These are phyloP conservation scores for Megalopta genalis DNA, from an alignment of 1,140 invertebrate genomes.

Conservation along the genomic window DNA sequence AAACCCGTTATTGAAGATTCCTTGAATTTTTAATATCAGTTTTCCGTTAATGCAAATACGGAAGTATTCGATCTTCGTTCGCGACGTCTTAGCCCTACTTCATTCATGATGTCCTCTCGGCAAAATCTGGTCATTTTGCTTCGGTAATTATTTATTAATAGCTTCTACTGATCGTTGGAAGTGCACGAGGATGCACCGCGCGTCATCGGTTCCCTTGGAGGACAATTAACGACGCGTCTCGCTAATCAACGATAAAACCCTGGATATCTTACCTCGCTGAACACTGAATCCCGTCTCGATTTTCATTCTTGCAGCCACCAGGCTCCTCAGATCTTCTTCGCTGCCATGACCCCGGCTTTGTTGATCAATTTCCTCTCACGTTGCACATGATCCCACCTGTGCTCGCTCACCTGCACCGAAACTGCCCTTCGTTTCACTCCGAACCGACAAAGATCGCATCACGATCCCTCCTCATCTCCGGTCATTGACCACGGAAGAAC, in stretches of 20 bases:
- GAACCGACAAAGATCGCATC: too few species aligned
- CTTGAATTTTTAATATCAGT: too few species aligned
- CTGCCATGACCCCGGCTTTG: not conserved
- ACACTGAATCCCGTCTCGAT: constrained; percentile 29
- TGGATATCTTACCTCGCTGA: constrained; percentile 31
- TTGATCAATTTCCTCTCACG: constrained; percentile 7
- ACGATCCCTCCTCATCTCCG: too few species aligned
- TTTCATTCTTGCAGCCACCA: constrained; percentile 6
- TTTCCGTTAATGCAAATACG: too few species aligned
- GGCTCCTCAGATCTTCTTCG: not conserved
- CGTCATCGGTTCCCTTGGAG: not conserved
- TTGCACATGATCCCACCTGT: not conserved
- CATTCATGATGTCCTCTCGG: too few species aligned
- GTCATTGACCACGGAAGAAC: too few species aligned
- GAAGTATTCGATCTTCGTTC: too few species aligned
- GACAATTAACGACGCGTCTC: constrained; percentile 25
- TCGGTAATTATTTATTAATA: too few species aligned
- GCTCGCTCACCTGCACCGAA: constrained; percentile 14
- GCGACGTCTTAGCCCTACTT: too few species aligned
- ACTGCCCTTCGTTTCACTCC: not conserved
- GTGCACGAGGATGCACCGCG: not conserved
- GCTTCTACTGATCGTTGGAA: too few species aligned
- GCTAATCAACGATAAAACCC: constrained; percentile 50
- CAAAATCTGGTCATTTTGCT: too few species aligned
- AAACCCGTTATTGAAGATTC: too few species aligned